These are phyloP conservation scores for Dendrolimus punctatus DNA, from an alignment of 1,140 invertebrate species.

Conservation along the genomic window DNA sequence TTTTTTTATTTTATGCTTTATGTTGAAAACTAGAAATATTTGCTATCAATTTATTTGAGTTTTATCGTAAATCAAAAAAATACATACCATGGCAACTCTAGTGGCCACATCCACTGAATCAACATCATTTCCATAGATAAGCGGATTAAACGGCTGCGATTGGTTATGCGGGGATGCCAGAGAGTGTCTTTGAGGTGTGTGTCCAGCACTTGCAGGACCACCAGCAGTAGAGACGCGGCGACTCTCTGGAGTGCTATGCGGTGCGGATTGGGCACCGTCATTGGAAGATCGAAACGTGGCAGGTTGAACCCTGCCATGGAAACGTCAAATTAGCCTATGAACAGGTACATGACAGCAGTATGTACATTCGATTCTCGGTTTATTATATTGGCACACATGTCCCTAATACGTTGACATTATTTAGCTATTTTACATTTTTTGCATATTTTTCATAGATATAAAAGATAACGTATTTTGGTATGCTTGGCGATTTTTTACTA, in stretches of 20 bases:
- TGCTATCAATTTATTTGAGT: too few species aligned
- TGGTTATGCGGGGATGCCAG: slow-evolving; percentile 42
- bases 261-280: slow-evolving; percentile 27
- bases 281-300: slow-evolving; percentile 25
- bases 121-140: slow-evolving; percentile 96
- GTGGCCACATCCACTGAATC: slow-evolving; percentile 99
- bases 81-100: slow-evolving; percentile 94
- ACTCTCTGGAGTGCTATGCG: slow-evolving; percentile 52
- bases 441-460: too few species aligned
- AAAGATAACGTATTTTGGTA: too few species aligned
- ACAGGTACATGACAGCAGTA: too few species aligned
- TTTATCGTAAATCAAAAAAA: neutral
- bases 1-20: too few species aligned
- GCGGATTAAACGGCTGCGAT: slow-evolving; percentile 79
- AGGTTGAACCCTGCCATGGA: slow-evolving; percentile 37
- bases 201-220: slow-evolving; percentile 26
- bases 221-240: slow-evolving; percentile 42
- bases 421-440: too few species aligned
- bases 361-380: too few species aligned
- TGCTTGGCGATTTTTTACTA: too few species aligned
- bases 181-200: slow-evolving; percentile 40
- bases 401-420: too few species aligned
- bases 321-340: neutral
- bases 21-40: too few species aligned
- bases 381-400: too few species aligned